Percentiles rank a stretch among this genome's conserved stretches.
Evolutionary conservation across 2,888 invertebrate species (phyloP).

Genomic region (Mesoligia furuncula): DNA sequence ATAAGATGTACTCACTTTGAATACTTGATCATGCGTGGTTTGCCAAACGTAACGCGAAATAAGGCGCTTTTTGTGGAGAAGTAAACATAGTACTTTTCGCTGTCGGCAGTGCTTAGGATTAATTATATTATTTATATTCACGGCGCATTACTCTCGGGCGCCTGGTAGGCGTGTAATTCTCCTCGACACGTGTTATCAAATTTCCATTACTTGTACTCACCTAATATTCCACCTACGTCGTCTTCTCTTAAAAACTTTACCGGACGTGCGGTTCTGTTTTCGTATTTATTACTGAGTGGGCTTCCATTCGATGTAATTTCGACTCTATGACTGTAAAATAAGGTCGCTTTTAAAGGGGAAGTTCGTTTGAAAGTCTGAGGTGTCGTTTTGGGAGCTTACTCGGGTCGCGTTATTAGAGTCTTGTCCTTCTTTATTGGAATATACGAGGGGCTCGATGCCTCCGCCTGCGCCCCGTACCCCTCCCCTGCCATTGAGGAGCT

Average conservation of each 20-base stretch:
- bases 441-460: constrained; percentile 77
- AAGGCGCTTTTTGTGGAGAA: not conserved
- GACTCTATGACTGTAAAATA: constrained; percentile 58
- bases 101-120: constrained; percentile 12
- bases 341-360: constrained; percentile 68
- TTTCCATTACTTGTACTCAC: constrained; percentile 77
- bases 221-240: constrained; percentile 80
- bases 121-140: constrained; percentile 78
- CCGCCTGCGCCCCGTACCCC: constrained; percentile 37
- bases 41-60: constrained; percentile 19
- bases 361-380: constrained; percentile 75
- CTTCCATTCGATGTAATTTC: constrained; percentile 46
- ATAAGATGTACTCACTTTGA: constrained; percentile 21
- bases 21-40: constrained; percentile 36
- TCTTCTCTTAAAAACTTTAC: constrained; percentile 82
- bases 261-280: constrained; percentile 83
- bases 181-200: constrained; percentile 77
- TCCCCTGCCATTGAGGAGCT: constrained; percentile 36
- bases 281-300: constrained; percentile 78
- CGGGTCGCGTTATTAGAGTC: constrained; percentile 85
- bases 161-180: constrained; percentile 63
- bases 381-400: constrained; percentile 86
- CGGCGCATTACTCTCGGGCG: constrained; percentile 58
- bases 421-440: constrained; percentile 88
- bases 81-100: constrained; percentile 7